Evolutionary conservation across 2,797 vertebrate species (phyloP).

Genomic region (Hozukius guyotensis): DNA sequence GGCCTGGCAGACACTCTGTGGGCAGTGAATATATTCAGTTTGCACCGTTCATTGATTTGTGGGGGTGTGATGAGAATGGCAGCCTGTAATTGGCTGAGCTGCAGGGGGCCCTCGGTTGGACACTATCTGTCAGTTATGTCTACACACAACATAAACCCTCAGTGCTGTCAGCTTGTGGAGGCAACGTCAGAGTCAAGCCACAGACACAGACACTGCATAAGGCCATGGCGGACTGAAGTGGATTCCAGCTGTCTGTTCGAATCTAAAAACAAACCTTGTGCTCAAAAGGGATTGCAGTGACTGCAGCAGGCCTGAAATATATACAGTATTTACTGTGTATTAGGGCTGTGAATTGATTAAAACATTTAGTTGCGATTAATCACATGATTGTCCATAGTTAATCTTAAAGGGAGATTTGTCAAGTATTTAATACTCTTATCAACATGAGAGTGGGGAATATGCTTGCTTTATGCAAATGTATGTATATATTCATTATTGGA

Average conservation of each 20-base stretch:
- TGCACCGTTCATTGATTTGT: slow-evolving; percentile 43
- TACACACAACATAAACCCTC: slow-evolving; percentile 35
- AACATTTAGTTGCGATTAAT: no score
- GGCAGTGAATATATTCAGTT: slow-evolving; percentile 32
- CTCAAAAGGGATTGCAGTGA: slow-evolving; percentile 11
- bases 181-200: slow-evolving; percentile 25
- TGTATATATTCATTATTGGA: no score
- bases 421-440: no score
- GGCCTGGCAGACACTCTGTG: slow-evolving; percentile 2
- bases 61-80: slow-evolving; percentile 51
- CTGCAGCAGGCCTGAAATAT: neutral
- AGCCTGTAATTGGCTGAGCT: slow-evolving; percentile 59
- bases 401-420: no score
- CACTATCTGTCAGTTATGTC: slow-evolving; percentile 31
- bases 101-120: neutral
- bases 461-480: no score
- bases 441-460: no score
- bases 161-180: slow-evolving; percentile 17
- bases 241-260: slow-evolving; percentile 48
- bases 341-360: no score
- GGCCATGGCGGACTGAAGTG: slow-evolving; percentile 37
- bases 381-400: no score
- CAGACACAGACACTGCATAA: slow-evolving; percentile 28
- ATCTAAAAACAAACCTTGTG: slow-evolving; percentile 65
- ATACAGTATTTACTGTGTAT: no score